Evolutionary conservation across 2,797 vertebrate genomes (phyloP).

Genomic region (Paramormyrops hopkinsi): DNA sequence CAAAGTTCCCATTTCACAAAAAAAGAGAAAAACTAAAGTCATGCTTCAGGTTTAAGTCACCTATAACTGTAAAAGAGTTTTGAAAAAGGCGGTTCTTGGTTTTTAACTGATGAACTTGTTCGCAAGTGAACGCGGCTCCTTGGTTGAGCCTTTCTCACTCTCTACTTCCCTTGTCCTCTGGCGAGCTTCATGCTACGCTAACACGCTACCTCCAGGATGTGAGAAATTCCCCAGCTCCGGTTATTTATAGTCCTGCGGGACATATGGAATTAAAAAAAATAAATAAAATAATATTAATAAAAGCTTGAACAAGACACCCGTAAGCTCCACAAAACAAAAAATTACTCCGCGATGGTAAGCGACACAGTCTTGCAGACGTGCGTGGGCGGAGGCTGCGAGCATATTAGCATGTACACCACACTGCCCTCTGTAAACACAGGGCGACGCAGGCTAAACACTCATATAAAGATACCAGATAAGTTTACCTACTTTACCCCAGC

Average conservation of each 20-base stretch:
- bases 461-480: not conserved
- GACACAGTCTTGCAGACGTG: not conserved
- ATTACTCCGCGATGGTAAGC: not conserved
- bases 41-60: not conserved
- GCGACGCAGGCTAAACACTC: not conserved
- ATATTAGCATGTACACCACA: not conserved
- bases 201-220: constrained; percentile 24
- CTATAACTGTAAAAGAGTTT: not conserved
- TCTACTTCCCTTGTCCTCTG: not conserved
- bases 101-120: not conserved
- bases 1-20: not conserved
- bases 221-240: constrained; percentile 27
- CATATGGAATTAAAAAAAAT: not conserved
- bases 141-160: not conserved
- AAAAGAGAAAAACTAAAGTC: not conserved
- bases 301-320: not conserved
- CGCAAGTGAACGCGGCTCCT: not conserved
- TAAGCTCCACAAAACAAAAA: not conserved
- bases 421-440: not conserved
- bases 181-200: constrained; percentile 7
- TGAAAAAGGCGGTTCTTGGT: not conserved
- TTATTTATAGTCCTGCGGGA: constrained; percentile 16
- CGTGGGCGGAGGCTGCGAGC: not conserved
- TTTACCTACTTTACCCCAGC: not conserved
- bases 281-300: not conserved